A percentile compares a stretch with the other conserved stretches of the same genome.
These are phyloP conservation scores for Biston stratarius DNA, from an alignment of 2,888 invertebrate species.

Conservation along the genomic window DNA sequence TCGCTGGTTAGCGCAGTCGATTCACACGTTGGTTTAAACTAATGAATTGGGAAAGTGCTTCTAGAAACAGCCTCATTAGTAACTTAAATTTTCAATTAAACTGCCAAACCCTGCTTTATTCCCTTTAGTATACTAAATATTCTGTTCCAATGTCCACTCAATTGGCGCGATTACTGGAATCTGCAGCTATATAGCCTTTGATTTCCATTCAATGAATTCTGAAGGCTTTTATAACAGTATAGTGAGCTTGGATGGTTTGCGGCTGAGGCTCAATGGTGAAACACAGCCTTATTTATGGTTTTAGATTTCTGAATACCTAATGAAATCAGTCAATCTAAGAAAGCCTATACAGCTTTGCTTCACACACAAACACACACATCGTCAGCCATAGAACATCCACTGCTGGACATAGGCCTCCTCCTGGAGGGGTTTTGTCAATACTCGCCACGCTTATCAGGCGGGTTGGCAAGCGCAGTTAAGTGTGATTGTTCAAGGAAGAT, in stretches of 20 bases:
- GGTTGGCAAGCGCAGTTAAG: too few relatives aligned
- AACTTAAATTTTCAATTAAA: constrained; percentile 1
- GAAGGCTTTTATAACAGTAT: constrained; percentile 35
- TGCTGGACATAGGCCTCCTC: too few relatives aligned
- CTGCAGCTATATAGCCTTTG: constrained; percentile 30
- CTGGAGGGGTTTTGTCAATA: too few relatives aligned
- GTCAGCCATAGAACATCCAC: too few relatives aligned
- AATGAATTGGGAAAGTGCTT: neutral
- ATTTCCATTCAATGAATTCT: constrained; percentile 35
- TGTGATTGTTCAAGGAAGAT: too few relatives aligned
- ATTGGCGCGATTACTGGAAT: constrained; percentile 21
- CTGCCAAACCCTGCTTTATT: constrained; percentile 6
- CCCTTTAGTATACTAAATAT: constrained; percentile 17
- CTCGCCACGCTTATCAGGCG: too few relatives aligned
- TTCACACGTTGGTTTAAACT: too few relatives aligned
- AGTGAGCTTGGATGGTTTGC: constrained; percentile 36
- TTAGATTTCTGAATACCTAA: constrained; percentile 4
- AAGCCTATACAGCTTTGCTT: too few relatives aligned
- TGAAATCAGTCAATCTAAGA: constrained; percentile 16
- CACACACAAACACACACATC: too few relatives aligned
- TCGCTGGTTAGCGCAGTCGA: too few relatives aligned
- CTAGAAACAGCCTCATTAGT: constrained; percentile 1
- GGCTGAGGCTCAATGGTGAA: constrained; percentile 13
- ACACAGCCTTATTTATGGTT: constrained; percentile 25
- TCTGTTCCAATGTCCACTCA: constrained; percentile 28